Evolutionary conservation across 2,888 invertebrate genomes (phyloP).

Genomic region (Corbicula japonica): DNA sequence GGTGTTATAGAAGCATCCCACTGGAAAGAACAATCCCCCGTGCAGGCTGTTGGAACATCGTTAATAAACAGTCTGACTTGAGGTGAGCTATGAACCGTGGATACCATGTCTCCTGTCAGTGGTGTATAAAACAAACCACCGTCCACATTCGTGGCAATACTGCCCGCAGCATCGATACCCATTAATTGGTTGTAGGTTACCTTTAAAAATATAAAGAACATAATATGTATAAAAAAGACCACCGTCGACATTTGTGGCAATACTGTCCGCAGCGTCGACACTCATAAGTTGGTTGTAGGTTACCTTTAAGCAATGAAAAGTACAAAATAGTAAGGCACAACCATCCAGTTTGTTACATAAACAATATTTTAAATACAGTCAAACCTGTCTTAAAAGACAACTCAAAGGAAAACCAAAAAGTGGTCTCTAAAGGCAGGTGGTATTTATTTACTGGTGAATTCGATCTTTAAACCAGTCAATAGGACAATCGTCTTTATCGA

Average conservation of each 20-base stretch:
- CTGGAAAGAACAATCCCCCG: constrained; percentile 72
- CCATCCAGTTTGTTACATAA: too few relatives aligned
- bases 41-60: constrained; percentile 70
- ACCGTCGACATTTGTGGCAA: constrained; percentile 69
- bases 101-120: constrained; percentile 78
- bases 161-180: constrained; percentile 40
- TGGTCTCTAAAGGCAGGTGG: too few relatives aligned
- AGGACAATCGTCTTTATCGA: too few relatives aligned
- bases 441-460: too few relatives aligned
- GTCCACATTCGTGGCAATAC: constrained; percentile 53
- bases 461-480: too few relatives aligned
- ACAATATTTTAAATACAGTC: too few relatives aligned
- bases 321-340: too few relatives aligned
- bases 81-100: constrained; percentile 70
- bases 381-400: too few relatives aligned
- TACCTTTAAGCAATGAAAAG: constrained; percentile 52
- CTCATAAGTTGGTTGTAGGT: constrained; percentile 38
- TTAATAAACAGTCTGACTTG: constrained; percentile 78
- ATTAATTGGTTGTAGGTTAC: constrained; percentile 34
- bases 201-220: constrained; percentile 32
- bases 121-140: constrained; percentile 78
- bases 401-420: too few relatives aligned
- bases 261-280: constrained; percentile 25
- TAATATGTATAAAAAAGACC: too few relatives aligned
- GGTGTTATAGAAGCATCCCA: constrained; percentile 74